These are phyloP conservation scores for Erpobdella octoculata DNA, from an alignment of 2,888 invertebrate genomes.

Conservation along the genomic window DNA sequence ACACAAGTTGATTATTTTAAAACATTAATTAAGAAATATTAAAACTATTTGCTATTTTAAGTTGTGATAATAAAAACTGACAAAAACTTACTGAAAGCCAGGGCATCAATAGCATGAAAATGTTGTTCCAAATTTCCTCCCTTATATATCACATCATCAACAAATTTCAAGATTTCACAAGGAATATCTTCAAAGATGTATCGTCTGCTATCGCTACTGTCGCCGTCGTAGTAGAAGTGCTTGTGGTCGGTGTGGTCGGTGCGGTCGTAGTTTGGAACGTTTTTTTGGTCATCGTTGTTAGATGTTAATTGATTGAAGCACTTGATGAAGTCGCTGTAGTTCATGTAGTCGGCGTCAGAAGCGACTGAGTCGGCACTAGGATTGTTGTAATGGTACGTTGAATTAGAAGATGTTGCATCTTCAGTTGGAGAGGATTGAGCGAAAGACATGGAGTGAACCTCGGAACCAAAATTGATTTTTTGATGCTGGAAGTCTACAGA, in stretches of 20 bases:
- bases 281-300: background rate
- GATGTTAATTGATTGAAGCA: too few species aligned
- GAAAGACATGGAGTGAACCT: too few species aligned
- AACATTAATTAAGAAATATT: too few species aligned
- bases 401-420: too few species aligned
- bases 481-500: too few species aligned
- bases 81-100: slow-evolving; percentile 6
- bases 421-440: too few species aligned
- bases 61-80: too few species aligned
- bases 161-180: background rate
- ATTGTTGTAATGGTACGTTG: too few species aligned
- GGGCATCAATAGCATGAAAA: background rate
- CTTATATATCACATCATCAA: background rate
- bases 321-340: background rate
- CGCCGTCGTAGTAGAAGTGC: background rate
- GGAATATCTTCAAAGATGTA: slow-evolving; percentile 6
- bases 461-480: too few species aligned
- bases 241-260: background rate
- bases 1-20: too few species aligned
- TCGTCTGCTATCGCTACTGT: background rate
- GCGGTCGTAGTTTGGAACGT: background rate
- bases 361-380: too few species aligned
- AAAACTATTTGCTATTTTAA: too few species aligned
- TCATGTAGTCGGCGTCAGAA: slow-evolving; percentile 46
- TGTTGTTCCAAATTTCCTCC: background rate